A percentile compares a stretch with the other conserved stretches of the same genome.
phyloP scores from a whole-genome alignment of 2,888 invertebrate species.

The Marronus borbonicus region DNA sequence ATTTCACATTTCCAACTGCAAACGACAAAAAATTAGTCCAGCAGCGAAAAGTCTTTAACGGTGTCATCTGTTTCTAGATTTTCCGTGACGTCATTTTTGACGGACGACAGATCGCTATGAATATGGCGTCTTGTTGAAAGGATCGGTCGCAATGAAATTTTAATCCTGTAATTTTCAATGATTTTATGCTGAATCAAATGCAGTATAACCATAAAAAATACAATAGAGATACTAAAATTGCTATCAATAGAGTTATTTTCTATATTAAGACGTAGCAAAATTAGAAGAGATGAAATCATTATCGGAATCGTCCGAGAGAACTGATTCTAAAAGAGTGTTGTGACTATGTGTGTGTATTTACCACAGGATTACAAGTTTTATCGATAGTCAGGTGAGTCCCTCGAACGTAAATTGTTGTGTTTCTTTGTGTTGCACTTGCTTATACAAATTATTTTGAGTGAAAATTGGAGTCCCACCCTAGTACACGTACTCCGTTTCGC shows the following conservation, averaged over 20 bases:
- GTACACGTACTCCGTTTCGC: conserved; percentile 52
- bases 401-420: conserved; percentile 55
- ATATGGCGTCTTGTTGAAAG: conserved; percentile 69
- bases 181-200: conserved; percentile 67
- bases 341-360: conserved; percentile 57
- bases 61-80: conserved; percentile 9
- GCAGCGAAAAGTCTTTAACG: neutral
- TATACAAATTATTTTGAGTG: conserved; percentile 43
- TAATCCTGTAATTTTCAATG: conserved; percentile 66
- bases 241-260: conserved; percentile 57
- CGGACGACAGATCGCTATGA: conserved; percentile 53
- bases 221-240: conserved; percentile 55
- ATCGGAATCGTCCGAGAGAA: conserved; percentile 54
- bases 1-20: too few relatives aligned
- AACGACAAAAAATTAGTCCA: neutral
- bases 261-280: conserved; percentile 47
- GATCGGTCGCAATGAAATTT: conserved; percentile 65
- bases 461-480: conserved; percentile 51
- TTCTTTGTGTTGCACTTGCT: conserved; percentile 32
- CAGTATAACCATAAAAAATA: conserved; percentile 59
- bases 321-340: conserved; percentile 55
- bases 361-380: conserved; percentile 53
- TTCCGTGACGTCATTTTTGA: conserved; percentile 52
- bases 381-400: conserved; percentile 62
- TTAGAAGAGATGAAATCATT: conserved; percentile 50